These are phyloP conservation scores for Sycophila texana DNA, from an alignment of 2,888 invertebrate species.

Conservation along the genomic window DNA sequence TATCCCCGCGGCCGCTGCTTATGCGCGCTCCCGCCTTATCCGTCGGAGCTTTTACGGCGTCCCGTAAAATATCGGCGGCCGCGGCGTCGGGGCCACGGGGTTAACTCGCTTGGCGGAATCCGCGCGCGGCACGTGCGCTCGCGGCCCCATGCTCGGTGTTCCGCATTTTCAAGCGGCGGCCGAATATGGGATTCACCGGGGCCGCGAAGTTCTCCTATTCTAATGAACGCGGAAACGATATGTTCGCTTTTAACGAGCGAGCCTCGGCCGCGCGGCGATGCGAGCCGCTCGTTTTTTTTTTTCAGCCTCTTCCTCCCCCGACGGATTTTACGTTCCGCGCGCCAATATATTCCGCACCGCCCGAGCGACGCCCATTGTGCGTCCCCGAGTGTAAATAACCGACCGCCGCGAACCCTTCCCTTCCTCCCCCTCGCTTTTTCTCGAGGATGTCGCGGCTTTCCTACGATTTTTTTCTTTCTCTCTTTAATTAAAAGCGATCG, in stretches of 20 bases:
- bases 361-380: constrained; percentile 26
- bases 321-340: not conserved
- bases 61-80: no score
- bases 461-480: not conserved
- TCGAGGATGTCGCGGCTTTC: not conserved
- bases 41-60: not conserved
- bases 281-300: not conserved
- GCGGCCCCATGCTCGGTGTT: not conserved
- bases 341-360: constrained; percentile 28
- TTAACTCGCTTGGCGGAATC: not conserved
- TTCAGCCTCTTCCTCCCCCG: not conserved
- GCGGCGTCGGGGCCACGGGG: constrained; percentile 28
- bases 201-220: constrained; percentile 61
- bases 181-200: constrained; percentile 40
- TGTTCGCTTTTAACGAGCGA: constrained; percentile 60
- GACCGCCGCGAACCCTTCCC: not conserved
- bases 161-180: constrained; percentile 18
- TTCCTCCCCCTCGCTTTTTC: not conserved
- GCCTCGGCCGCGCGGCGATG: not conserved
- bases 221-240: constrained; percentile 66
- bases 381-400: constrained; percentile 32
- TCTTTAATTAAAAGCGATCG: constrained; percentile 29
- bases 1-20: not conserved
- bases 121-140: not conserved
- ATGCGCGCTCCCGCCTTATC: no score